Conservation (phyloP, 1,140 invertebrate species). For the Gonatopus flavifemur region DNA sequence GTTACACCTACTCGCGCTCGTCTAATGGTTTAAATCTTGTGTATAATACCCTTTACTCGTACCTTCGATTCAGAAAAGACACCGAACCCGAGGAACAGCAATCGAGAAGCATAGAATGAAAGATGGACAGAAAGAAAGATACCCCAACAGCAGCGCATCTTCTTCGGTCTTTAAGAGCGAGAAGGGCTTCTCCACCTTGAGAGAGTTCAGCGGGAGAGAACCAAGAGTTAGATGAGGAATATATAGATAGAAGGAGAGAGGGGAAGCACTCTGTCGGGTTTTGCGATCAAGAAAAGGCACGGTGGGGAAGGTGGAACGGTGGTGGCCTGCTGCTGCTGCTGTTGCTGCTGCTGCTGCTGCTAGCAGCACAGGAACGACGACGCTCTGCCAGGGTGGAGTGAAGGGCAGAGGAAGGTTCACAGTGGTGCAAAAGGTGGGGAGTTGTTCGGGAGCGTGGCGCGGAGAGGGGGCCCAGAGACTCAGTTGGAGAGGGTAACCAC, state of each 20-base stretch:
- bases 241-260: conserved; percentile 5
- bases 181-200: conserved; percentile 28
- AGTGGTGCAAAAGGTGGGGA: conserved; percentile 2
- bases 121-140: conserved; percentile 12
- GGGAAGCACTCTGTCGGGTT: conserved; percentile 18
- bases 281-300: conserved; percentile 9
- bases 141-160: conserved; percentile 23
- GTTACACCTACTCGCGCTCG: no score
- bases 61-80: neutral
- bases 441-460: neutral
- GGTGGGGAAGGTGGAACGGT: conserved; percentile 2
- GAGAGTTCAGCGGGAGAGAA: conserved; percentile 16
- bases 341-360: no score
- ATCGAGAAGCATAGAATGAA: conserved; percentile 11
- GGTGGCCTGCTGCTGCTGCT: no score
- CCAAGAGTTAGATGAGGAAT: neutral
- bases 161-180: conserved; percentile 28
- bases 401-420: conserved; percentile 1
- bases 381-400: neutral
- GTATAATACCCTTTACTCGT: neutral
- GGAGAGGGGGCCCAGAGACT: conserved; percentile 5
- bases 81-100: no score
- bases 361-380: no score
- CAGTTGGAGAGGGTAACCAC: conserved; percentile 23
- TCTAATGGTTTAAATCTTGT: conserved; percentile 16